Evolutionary conservation across 2,113 vertebrate genomes (phyloP).

Genomic region (Hiodon alosoides): DNA sequence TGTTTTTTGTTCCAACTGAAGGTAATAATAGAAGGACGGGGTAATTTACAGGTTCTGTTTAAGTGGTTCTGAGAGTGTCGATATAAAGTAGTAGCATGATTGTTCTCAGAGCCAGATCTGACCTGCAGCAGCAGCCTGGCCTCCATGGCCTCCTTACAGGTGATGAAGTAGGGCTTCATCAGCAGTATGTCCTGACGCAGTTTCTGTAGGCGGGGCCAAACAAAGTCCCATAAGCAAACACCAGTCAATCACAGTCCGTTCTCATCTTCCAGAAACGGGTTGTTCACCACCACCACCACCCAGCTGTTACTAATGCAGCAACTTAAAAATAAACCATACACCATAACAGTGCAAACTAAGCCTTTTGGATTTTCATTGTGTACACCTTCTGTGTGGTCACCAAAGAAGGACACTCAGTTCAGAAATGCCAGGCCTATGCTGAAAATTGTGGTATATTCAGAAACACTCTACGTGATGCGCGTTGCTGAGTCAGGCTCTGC

Average conservation of each 20-base stretch:
- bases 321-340: background rate
- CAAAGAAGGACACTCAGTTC: too few relatives aligned
- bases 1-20: too few relatives aligned
- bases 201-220: constrained; percentile 64
- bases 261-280: background rate
- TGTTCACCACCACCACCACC: background rate
- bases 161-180: constrained; percentile 98
- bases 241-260: background rate
- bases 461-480: background rate
- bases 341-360: too few relatives aligned
- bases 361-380: too few relatives aligned
- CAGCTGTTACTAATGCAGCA: background rate
- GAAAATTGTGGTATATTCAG: background rate
- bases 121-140: constrained; percentile 88
- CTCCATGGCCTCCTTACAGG: constrained; percentile 96
- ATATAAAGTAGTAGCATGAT: too few relatives aligned
- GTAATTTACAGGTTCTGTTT: background rate
- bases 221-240: constrained; percentile 1
- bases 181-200: constrained; percentile 92
- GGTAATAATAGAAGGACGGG: background rate
- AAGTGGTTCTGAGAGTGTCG: too few relatives aligned
- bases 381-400: too few relatives aligned
- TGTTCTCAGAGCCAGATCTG: constrained; percentile 19
- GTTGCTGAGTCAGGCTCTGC: background rate
- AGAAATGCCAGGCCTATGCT: background rate